Evolutionary conservation across 2,797 vertebrate species (phyloP).

Genomic region (Brachyalestes nurse): DNA sequence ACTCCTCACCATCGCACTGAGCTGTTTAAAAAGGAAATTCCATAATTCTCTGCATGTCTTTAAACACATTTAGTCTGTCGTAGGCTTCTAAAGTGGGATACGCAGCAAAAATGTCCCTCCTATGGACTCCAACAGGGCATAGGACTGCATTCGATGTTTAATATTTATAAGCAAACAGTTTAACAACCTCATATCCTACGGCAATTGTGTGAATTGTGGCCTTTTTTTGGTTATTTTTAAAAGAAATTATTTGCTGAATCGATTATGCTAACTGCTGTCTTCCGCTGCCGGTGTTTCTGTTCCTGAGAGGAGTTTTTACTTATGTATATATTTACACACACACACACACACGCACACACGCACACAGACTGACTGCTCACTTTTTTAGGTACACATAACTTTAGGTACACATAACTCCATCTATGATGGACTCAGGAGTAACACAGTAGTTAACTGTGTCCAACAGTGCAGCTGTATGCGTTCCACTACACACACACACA

Average conservation of each 20-base stretch:
- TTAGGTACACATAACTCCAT: too few relatives aligned
- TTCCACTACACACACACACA: too few relatives aligned
- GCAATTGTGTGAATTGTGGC: not conserved
- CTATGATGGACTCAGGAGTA: too few relatives aligned
- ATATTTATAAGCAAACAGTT: not conserved
- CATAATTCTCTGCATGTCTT: not conserved
- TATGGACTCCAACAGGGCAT: not conserved
- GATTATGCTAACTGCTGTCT: not conserved
- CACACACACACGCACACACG: too few relatives aligned
- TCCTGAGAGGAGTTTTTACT: too few relatives aligned
- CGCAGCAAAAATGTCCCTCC: not conserved
- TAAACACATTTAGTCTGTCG: not conserved
- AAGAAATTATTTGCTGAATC: not conserved
- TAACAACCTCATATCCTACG: not conserved
- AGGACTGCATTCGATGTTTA: not conserved
- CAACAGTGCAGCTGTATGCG: too few relatives aligned
- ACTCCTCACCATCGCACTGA: not conserved
- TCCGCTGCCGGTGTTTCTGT: too few relatives aligned
- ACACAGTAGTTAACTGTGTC: too few relatives aligned
- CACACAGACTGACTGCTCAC: too few relatives aligned
- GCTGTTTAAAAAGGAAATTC: slow-evolving; percentile 1
- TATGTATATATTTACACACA: too few relatives aligned
- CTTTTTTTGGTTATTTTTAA: not conserved
- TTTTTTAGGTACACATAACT: too few relatives aligned
- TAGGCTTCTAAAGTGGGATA: not conserved